These are phyloP conservation scores for Drosophila busckii DNA, from an alignment of 1,140 invertebrate genomes.

Conservation along the genomic window DNA sequence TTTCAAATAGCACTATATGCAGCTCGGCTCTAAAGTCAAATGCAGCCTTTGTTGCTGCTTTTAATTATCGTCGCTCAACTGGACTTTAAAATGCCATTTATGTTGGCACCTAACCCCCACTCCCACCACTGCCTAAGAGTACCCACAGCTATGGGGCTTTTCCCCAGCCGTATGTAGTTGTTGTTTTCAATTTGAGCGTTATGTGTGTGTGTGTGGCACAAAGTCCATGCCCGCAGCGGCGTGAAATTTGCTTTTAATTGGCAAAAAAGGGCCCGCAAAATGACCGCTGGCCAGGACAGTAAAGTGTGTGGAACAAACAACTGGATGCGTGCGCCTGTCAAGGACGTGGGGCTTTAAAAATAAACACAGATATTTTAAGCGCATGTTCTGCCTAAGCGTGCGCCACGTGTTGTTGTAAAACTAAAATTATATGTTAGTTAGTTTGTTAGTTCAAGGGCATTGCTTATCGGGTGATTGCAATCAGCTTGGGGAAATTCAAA, in stretches of 20 bases:
- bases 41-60: too few species aligned
- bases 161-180: constrained; percentile 13
- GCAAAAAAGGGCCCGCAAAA: constrained; percentile 43
- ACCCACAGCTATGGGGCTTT: too few species aligned
- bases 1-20: too few species aligned
- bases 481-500: constrained; percentile 1
- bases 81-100: constrained; percentile 40
- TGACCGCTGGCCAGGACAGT: constrained; percentile 9
- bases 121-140: too few species aligned
- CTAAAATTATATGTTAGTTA: constrained; percentile 36
- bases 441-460: constrained; percentile 4
- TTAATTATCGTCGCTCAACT: constrained; percentile 31
- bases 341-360: constrained; percentile 12
- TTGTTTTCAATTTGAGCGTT: constrained; percentile 18
- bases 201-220: constrained; percentile 15
- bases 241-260: constrained; percentile 69
- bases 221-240: constrained; percentile 23
- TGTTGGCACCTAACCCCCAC: constrained; percentile 18
- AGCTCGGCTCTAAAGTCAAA: too few species aligned
- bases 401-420: background rate
- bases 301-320: too few species aligned
- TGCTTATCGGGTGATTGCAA: constrained; percentile 27
- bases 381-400: constrained; percentile 24
- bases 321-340: constrained; percentile 12
- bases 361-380: constrained; percentile 52